phyloP scores from a whole-genome alignment of 2,113 vertebrate species.

The Pituophis catenifer region DNA sequence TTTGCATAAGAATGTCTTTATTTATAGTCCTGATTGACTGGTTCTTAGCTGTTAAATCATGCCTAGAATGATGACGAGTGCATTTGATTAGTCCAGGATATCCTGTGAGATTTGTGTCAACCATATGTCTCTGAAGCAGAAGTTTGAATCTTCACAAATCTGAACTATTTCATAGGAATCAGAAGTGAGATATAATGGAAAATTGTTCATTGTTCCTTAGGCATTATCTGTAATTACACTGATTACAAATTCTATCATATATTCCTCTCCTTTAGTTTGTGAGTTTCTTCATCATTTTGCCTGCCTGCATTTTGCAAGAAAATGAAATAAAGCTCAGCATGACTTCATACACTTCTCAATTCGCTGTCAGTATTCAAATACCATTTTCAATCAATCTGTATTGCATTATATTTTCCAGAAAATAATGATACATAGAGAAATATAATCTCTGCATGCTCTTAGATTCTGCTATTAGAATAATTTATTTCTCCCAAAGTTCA shows the following conservation, averaged over 20 bases:
- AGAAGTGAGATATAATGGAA: background rate
- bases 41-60: background rate
- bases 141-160: background rate
- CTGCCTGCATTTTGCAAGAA: background rate
- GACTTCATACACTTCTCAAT: background rate
- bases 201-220: background rate
- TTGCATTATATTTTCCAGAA: background rate
- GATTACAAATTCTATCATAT: background rate
- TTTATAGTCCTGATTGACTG: background rate
- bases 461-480: background rate
- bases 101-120: background rate
- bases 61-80: background rate
- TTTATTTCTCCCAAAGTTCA: background rate
- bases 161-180: background rate
- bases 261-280: background rate
- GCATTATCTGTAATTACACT: background rate
- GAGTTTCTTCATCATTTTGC: background rate
- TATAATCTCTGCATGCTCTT: background rate
- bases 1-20: background rate
- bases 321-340: background rate
- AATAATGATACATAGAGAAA: background rate
- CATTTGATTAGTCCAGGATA: background rate
- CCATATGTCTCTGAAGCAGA: background rate
- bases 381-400: background rate
- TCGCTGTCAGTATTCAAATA: background rate